phyloP scores from a whole-genome alignment of 2,888 invertebrate genomes.

The Amaurobius ferox region DNA sequence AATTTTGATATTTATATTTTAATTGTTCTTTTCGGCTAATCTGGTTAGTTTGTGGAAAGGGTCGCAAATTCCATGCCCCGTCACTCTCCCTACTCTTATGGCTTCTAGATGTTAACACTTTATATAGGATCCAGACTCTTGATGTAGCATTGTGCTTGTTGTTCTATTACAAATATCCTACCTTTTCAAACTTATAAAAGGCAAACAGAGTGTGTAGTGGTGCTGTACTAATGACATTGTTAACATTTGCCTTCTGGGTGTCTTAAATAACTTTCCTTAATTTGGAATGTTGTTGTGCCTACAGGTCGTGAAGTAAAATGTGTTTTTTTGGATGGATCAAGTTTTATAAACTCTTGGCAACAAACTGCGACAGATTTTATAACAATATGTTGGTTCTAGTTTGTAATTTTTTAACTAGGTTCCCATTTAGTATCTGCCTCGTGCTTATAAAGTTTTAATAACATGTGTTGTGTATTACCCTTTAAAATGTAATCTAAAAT shows the following conservation, averaged over 20 bases:
- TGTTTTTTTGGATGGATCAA: conserved; percentile 6
- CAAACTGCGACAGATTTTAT: conserved; percentile 1
- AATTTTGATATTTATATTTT: too few species aligned
- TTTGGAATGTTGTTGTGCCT: conserved; percentile 64
- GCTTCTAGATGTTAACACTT: conserved; percentile 68
- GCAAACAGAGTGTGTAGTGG: conserved; percentile 49
- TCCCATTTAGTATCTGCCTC: too few species aligned
- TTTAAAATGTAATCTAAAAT: too few species aligned
- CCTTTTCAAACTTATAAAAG: neutral
- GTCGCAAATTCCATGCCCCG: neutral
- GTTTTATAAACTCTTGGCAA: conserved; percentile 43
- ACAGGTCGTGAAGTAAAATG: conserved; percentile 22
- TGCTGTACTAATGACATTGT: conserved; percentile 49
- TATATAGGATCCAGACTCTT: conserved; percentile 48
- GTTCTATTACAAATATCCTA: conserved; percentile 37
- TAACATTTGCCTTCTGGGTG: conserved; percentile 68
- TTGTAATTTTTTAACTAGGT: too few species aligned
- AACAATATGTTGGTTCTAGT: too few species aligned
- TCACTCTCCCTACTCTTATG: conserved; percentile 55
- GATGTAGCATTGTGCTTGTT: conserved; percentile 66
- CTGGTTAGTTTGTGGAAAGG: conserved; percentile 6
- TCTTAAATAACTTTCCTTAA: conserved; percentile 64
- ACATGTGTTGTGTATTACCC: too few species aligned
- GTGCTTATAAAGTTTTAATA: too few species aligned
- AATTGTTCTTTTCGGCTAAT: too few species aligned